Conservation (phyloP, 2,888 invertebrate genomes). For the Pegoplata infirma region DNA sequence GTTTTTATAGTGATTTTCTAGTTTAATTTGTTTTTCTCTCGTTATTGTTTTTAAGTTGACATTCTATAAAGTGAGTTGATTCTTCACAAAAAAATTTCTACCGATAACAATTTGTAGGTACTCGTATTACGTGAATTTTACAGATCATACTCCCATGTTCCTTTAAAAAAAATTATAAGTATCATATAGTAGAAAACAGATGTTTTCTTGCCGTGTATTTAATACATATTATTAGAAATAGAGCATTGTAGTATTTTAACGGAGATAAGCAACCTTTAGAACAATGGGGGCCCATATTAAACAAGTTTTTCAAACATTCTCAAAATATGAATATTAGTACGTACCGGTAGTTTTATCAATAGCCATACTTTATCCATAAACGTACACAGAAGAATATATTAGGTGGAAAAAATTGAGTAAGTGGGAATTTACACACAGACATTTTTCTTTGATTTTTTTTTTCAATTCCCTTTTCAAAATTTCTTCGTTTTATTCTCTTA, state of each 20-base stretch:
- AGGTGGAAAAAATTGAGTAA: no score
- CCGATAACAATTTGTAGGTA: slow-evolving; percentile 30
- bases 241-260: neutral
- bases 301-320: no score
- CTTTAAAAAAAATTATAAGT: no score
- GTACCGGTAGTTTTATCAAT: no score
- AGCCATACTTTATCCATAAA: no score
- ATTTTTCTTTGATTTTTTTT: no score
- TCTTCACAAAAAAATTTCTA: neutral
- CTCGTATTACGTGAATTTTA: neutral
- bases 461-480: no score
- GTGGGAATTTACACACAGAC: no score
- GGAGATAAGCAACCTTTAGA: neutral
- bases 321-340: no score
- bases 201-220: neutral
- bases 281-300: no score
- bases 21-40: neutral
- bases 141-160: neutral
- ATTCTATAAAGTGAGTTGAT: neutral
- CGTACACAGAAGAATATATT: no score
- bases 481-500: no score
- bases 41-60: slow-evolving; percentile 12
- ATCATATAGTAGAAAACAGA: neutral
- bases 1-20: neutral
- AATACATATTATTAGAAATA: neutral